Percentiles rank a stretch among this genome's conserved stretches.
These are phyloP conservation scores for Columba livia DNA, from an alignment of 2,113 vertebrate genomes.

Conservation along the genomic window DNA sequence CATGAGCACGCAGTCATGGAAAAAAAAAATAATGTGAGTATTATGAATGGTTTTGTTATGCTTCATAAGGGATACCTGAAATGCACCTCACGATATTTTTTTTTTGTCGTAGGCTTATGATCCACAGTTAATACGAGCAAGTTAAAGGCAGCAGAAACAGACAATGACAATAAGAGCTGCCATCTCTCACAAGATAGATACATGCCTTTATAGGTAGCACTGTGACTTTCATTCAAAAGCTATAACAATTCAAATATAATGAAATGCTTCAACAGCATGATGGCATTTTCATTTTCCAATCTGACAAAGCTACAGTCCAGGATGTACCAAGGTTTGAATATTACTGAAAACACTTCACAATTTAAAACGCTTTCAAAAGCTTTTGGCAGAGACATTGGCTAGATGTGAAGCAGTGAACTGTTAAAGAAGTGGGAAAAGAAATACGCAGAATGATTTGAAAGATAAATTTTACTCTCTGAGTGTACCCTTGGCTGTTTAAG, in stretches of 20 bases:
- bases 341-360: background rate
- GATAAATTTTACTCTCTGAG: background rate
- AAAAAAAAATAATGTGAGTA: background rate
- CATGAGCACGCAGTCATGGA: background rate
- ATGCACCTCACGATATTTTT: background rate
- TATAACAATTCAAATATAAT: constrained; percentile 13
- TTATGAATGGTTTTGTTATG: background rate
- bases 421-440: constrained; percentile 7
- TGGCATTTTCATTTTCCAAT: constrained; percentile 6
- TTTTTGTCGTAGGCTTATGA: background rate
- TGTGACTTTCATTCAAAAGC: background rate
- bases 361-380: constrained; percentile 45
- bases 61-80: background rate
- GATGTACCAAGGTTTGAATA: background rate
- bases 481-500: background rate
- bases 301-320: background rate
- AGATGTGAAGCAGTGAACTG: constrained; percentile 13
- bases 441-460: constrained; percentile 25
- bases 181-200: background rate
- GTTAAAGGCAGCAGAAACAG: background rate
- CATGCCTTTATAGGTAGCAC: background rate
- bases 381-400: constrained; percentile 13
- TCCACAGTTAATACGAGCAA: background rate
- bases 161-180: background rate
- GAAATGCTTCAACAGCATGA: background rate